Percentiles rank a stretch among this genome's conserved stretches.
phyloP scores from a whole-genome alignment of 2,797 vertebrate species.

The Enteromius argenteus region DNA sequence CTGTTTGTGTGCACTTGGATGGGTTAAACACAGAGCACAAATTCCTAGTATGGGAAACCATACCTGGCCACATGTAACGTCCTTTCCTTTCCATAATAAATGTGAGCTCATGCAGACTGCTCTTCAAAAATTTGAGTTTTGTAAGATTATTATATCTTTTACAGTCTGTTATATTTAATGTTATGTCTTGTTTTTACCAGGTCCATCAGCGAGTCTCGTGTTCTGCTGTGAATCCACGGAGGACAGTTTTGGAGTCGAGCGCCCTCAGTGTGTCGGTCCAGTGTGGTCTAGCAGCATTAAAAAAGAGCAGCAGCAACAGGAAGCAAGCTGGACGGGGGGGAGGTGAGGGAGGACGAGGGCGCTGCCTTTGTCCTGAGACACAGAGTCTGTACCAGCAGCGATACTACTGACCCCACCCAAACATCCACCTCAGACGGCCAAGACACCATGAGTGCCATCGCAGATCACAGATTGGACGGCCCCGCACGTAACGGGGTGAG shows the following conservation, averaged over 20 bases:
- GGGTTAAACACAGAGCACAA: too few species aligned
- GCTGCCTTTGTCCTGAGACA: constrained; percentile 78
- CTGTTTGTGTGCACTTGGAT: too few species aligned
- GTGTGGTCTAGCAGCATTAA: constrained; percentile 55
- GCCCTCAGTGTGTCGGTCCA: background rate
- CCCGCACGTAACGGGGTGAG: constrained; percentile 57
- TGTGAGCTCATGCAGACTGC: too few species aligned
- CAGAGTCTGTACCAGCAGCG: constrained; percentile 52
- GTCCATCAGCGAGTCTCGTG: background rate
- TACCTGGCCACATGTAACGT: too few species aligned
- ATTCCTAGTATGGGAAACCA: too few species aligned
- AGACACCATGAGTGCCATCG: constrained; percentile 37
- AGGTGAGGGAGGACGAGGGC: constrained; percentile 72
- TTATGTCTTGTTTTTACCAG: constrained; percentile 29
- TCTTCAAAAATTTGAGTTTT: background rate
- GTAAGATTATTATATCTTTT: background rate
- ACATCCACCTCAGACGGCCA: constrained; percentile 36
- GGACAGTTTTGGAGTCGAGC: constrained; percentile 3
- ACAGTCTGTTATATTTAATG: background rate
- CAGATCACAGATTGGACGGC: constrained; percentile 25
- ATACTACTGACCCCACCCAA: background rate
- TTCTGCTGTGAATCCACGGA: background rate
- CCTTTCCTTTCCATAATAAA: background rate
- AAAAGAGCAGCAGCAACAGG: constrained; percentile 18
- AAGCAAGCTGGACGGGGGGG: constrained; percentile 80